These are phyloP conservation scores for Episyrphus balteatus DNA, from an alignment of 1,140 invertebrate genomes.

Conservation along the genomic window DNA sequence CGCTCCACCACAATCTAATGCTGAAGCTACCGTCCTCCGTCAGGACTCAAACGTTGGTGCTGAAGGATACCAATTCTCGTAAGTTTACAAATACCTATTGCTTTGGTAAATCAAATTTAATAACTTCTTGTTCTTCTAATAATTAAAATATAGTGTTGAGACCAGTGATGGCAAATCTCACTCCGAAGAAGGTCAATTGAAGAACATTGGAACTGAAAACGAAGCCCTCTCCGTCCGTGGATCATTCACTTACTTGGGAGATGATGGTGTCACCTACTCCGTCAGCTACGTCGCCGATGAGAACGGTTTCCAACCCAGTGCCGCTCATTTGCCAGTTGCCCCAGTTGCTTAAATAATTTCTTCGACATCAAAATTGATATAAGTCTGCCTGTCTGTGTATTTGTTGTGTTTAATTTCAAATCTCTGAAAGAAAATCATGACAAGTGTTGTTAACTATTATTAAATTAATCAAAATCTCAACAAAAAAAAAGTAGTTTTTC, in stretches of 20 bases:
- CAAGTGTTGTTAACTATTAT: no score
- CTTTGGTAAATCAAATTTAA: background rate
- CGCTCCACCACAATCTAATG: constrained; percentile 1
- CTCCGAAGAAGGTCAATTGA: constrained; percentile 46
- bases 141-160: constrained; percentile 26
- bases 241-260: constrained; percentile 48
- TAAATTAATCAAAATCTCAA: no score
- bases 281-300: constrained; percentile 56
- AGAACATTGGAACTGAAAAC: constrained; percentile 41
- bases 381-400: no score
- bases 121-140: background rate
- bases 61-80: constrained; percentile 33
- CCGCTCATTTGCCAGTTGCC: constrained; percentile 45
- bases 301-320: constrained; percentile 58
- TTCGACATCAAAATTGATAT: no score
- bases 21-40: constrained; percentile 25
- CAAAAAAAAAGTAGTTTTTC: no score
- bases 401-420: no score
- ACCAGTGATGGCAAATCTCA: constrained; percentile 51
- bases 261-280: constrained; percentile 47
- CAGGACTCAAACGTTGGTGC: constrained; percentile 37
- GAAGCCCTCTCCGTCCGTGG: constrained; percentile 40
- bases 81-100: constrained; percentile 15
- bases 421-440: no score
- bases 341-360: constrained; percentile 9